Conservation (phyloP, 1,140 invertebrate species). For the Whitmania pigra region DNA sequence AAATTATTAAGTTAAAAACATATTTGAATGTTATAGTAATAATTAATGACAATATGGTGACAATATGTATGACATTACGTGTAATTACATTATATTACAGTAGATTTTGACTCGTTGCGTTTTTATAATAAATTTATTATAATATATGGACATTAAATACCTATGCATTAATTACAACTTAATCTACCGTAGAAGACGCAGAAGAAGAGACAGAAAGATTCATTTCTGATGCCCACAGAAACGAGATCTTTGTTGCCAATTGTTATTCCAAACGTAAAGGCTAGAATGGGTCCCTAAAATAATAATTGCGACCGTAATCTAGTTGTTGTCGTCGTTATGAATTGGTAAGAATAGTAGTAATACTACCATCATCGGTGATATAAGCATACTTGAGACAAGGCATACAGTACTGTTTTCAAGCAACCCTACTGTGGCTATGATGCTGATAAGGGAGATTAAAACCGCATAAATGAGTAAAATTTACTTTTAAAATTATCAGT, state of each 20-base stretch:
- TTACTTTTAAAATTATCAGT: background rate
- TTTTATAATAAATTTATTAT: too few relatives aligned
- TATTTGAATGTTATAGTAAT: too few relatives aligned
- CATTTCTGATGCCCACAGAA: background rate
- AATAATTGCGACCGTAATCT: background rate
- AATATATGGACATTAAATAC: too few relatives aligned
- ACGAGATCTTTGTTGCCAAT: background rate
- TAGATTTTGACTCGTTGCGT: too few relatives aligned
- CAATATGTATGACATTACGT: too few relatives aligned
- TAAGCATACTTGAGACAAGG: background rate
- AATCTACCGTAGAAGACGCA: background rate
- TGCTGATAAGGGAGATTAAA: background rate
- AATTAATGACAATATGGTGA: too few relatives aligned
- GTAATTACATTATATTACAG: background rate
- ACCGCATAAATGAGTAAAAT: background rate
- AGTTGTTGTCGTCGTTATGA: background rate
- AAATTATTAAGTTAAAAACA: too few relatives aligned
- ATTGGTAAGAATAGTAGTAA: background rate
- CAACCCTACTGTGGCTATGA: conserved; percentile 1
- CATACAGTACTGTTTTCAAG: background rate
- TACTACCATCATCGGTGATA: conserved; percentile 6
- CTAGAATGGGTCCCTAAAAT: background rate
- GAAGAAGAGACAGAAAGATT: background rate
- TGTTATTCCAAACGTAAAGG: background rate
- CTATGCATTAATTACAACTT: too few relatives aligned